Conservation (phyloP, 2,888 invertebrate genomes). For the Sminthurinus aureus region DNA sequence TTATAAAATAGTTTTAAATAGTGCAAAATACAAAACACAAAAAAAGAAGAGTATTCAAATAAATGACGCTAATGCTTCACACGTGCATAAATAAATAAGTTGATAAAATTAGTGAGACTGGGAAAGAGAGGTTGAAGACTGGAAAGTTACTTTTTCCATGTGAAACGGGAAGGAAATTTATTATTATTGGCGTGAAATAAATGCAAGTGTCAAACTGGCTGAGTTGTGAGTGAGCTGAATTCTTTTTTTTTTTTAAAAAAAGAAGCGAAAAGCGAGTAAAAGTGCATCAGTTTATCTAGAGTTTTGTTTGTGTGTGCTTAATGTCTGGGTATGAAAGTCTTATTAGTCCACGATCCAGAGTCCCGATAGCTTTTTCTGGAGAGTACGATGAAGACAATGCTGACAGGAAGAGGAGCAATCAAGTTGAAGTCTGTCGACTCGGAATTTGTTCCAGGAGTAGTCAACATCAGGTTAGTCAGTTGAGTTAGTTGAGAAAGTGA, state of each 20-base stretch:
- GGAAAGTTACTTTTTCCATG: no score
- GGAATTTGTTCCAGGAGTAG: background rate
- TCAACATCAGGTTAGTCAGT: constrained; percentile 3
- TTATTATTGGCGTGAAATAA: constrained; percentile 1
- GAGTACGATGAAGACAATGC: constrained; percentile 48
- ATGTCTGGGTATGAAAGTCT: constrained; percentile 54
- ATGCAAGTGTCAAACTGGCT: constrained; percentile 26
- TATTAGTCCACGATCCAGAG: constrained; percentile 58
- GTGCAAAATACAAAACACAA: no score
- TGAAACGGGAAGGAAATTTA: background rate
- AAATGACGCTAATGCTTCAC: no score
- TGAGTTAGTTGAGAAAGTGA: constrained; percentile 14
- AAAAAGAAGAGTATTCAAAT: no score
- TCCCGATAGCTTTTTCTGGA: constrained; percentile 53
- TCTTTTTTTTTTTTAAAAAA: background rate
- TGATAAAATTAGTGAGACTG: no score
- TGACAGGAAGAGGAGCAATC: constrained; percentile 29
- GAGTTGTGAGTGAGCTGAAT: background rate
- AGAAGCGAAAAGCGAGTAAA: background rate
- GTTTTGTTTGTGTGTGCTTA: background rate
- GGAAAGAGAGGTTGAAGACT: no score
- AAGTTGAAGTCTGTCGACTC: constrained; percentile 9
- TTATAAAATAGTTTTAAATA: no score
- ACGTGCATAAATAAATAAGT: no score
- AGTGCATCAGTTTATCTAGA: background rate